A percentile compares a stretch with the other conserved stretches of the same genome.
Conservation (phyloP, 2,888 invertebrate genomes). For the Digitonthophagus gazella region DNA sequence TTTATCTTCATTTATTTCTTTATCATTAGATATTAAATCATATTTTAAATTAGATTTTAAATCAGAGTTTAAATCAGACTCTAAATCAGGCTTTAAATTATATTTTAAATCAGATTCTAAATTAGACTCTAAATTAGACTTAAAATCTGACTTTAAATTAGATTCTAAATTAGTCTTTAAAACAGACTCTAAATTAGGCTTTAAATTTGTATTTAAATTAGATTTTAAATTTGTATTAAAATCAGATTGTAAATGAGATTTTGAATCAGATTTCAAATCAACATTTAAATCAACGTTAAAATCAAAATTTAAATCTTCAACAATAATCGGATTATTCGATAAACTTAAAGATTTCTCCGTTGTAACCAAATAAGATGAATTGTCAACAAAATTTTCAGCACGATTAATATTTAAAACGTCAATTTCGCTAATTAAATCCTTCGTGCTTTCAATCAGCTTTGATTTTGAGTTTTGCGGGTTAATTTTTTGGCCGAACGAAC, state of each 20-base stretch:
- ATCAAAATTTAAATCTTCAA: conserved; percentile 40
- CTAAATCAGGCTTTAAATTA: too few relatives aligned
- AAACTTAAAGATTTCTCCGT: conserved; percentile 38
- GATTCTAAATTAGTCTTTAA: too few relatives aligned
- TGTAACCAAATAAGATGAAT: too few relatives aligned
- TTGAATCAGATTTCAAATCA: not conserved
- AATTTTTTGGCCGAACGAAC: conserved; percentile 46
- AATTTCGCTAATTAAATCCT: conserved; percentile 62
- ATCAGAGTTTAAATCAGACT: conserved; percentile 38
- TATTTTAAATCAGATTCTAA: too few relatives aligned
- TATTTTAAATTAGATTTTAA: not conserved
- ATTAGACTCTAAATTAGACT: too few relatives aligned
- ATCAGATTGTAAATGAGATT: too few relatives aligned
- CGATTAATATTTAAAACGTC: conserved; percentile 64
- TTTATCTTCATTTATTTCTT: conserved; percentile 17
- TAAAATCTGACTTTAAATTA: too few relatives aligned
- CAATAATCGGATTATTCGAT: conserved; percentile 46
- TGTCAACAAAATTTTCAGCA: conserved; percentile 20
- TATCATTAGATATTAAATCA: not conserved
- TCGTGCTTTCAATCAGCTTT: conserved; percentile 58
- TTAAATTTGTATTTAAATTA: too few relatives aligned
- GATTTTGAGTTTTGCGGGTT: conserved; percentile 38
- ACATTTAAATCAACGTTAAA: not conserved
- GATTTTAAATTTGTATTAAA: too few relatives aligned
- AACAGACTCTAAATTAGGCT: too few relatives aligned